Conservation (phyloP, 2,797 vertebrate genomes). For the Bothrops alternatus region DNA sequence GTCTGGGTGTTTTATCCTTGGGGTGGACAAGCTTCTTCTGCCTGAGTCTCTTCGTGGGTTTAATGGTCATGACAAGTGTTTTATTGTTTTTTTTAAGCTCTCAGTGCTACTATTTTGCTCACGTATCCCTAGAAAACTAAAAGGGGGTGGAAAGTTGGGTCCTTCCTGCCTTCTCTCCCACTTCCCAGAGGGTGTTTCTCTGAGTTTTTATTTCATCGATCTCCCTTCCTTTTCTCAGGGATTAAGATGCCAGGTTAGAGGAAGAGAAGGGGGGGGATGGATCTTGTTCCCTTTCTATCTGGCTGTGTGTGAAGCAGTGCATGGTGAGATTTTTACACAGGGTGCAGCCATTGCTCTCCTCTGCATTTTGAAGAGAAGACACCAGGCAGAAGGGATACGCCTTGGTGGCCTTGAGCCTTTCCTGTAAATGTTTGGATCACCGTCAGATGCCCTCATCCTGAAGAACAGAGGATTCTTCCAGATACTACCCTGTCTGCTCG, state of each 20-base stretch:
- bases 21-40: too few species aligned
- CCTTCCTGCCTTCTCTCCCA: neutral
- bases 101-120: neutral
- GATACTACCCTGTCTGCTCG: neutral
- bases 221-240: constrained; percentile 36
- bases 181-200: neutral
- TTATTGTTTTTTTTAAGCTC: neutral
- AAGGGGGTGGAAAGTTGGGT: too few species aligned
- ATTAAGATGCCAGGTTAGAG: constrained; percentile 41
- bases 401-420: neutral
- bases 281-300: constrained; percentile 8
- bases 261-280: constrained; percentile 50
- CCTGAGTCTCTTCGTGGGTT: too few species aligned
- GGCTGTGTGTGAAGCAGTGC: constrained; percentile 47
- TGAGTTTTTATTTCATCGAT: neutral
- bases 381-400: neutral
- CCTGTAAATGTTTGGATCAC: neutral
- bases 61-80: neutral
- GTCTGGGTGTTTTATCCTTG: too few species aligned
- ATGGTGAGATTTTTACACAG: constrained; percentile 37
- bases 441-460: neutral
- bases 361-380: constrained; percentile 52
- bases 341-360: constrained; percentile 38
- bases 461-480: neutral
- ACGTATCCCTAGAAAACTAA: neutral